phyloP scores from a whole-genome alignment of 30 jellyfish, hydroid and myxozoan genomes.

The Hydractinia symbiolongicarpus region DNA sequence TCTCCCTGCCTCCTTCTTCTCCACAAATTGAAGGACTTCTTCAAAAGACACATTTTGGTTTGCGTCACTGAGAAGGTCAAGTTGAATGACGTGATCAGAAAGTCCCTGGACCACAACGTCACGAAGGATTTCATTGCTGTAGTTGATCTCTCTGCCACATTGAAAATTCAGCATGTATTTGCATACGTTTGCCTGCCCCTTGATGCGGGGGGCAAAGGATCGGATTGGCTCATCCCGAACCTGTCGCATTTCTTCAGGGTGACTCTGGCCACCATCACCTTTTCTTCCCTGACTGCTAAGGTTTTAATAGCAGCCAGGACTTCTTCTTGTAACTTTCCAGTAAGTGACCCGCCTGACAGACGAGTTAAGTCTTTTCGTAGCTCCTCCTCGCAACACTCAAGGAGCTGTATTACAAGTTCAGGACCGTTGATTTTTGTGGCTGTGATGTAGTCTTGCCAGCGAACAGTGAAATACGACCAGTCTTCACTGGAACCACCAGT shows the following conservation, averaged over 20 bases:
- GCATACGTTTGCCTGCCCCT: constrained; percentile 1
- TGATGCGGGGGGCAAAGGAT: background rate
- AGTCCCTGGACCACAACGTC: constrained; percentile 15
- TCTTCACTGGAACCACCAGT: no score
- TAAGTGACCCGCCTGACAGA: constrained; percentile 19
- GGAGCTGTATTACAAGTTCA: constrained; percentile 11
- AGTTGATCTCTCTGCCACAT: constrained; percentile 13
- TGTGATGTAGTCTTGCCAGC: no score
- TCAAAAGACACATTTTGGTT: constrained; percentile 34
- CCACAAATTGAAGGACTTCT: constrained; percentile 28
- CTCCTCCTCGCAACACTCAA: constrained; percentile 37
- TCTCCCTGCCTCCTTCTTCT: constrained; percentile 36
- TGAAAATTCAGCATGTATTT: background rate
- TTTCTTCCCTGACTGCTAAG: background rate
- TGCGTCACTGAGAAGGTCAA: constrained; percentile 40
- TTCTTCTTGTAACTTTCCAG: constrained; percentile 4
- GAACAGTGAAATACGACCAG: no score
- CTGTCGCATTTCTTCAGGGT: background rate
- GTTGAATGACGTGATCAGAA: constrained; percentile 30
- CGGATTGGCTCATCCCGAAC: background rate
- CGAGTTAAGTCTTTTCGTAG: constrained; percentile 36
- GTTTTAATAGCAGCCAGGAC: constrained; percentile 6
- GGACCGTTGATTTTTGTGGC: no score
- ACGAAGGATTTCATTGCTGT: background rate
- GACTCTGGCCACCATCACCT: constrained; percentile 9